phyloP scores from a whole-genome alignment of 1,140 invertebrate genomes.

The Chironomus striatipennis region DNA sequence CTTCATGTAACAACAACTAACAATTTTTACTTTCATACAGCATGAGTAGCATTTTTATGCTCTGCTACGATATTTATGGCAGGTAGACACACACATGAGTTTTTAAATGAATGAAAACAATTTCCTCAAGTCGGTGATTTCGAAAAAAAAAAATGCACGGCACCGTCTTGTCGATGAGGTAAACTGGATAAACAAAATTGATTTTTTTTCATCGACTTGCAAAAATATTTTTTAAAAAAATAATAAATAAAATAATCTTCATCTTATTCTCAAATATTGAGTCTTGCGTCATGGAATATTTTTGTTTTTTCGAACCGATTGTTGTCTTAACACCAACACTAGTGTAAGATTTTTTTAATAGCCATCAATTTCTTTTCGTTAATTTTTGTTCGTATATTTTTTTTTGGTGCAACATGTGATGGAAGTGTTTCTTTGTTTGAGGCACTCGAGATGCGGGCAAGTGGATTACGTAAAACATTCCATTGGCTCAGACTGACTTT shows the following conservation, averaged over 20 bases:
- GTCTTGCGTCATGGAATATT: slow-evolving; percentile 4
- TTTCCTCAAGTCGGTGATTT: not conserved
- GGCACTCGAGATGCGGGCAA: not conserved
- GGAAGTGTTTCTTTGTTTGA: not conserved
- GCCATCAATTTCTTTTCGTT: not conserved
- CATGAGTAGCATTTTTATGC: no score
- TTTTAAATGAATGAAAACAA: not conserved
- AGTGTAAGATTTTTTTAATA: not conserved
- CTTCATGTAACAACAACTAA: no score
- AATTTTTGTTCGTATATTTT: not conserved
- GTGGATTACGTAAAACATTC: not conserved
- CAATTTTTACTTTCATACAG: no score
- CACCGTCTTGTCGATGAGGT: not conserved
- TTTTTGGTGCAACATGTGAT: not conserved
- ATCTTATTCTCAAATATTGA: not conserved
- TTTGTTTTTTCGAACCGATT: not conserved
- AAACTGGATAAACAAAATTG: not conserved
- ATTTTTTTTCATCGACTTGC: not conserved
- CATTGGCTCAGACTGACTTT: not conserved
- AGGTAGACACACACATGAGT: not conserved
- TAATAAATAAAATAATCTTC: not conserved
- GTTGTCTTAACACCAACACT: slow-evolving; percentile 1
- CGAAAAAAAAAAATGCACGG: not conserved
- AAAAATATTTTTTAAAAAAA: not conserved
- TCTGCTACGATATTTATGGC: no score